These are phyloP conservation scores for Lochmaea crataegi DNA, from an alignment of 2,888 invertebrate genomes.

Conservation along the genomic window DNA sequence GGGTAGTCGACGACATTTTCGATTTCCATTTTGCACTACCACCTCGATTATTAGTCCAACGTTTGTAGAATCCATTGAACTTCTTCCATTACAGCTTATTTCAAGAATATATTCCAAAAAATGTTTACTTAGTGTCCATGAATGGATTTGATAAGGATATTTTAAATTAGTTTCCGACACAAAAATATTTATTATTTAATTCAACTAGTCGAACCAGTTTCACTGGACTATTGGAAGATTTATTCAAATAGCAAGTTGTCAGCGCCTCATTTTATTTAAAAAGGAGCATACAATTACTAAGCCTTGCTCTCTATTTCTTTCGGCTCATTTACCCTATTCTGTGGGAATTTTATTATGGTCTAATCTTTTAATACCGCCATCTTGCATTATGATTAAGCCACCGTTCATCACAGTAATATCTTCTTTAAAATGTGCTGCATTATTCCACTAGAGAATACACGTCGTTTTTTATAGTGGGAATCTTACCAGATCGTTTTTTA, in stretches of 20 bases:
- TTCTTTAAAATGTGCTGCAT: constrained; percentile 26
- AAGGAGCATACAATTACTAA: constrained; percentile 16
- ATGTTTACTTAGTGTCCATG: no score
- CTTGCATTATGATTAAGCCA: constrained; percentile 34
- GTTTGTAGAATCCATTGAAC: no score
- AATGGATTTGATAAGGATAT: no score
- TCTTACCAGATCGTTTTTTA: background rate
- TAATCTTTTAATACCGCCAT: constrained; percentile 35
- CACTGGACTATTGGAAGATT: background rate
- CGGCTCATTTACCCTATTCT: constrained; percentile 18
- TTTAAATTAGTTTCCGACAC: no score
- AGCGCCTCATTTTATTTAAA: constrained; percentile 17
- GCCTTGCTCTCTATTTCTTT: constrained; percentile 17
- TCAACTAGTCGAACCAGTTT: background rate
- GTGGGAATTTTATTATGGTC: constrained; percentile 34
- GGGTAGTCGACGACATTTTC: no score
- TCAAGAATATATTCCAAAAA: no score
- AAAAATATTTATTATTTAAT: no score
- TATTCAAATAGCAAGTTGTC: background rate
- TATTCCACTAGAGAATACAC: constrained; percentile 25
- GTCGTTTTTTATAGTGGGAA: background rate
- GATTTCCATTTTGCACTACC: no score
- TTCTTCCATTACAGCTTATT: no score
- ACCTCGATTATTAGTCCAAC: no score
- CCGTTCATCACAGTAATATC: constrained; percentile 35